Percentiles rank a stretch among this genome's conserved stretches.
Conservation (phyloP, 1,140 invertebrate species). For the Drosophila parvula region DNA sequence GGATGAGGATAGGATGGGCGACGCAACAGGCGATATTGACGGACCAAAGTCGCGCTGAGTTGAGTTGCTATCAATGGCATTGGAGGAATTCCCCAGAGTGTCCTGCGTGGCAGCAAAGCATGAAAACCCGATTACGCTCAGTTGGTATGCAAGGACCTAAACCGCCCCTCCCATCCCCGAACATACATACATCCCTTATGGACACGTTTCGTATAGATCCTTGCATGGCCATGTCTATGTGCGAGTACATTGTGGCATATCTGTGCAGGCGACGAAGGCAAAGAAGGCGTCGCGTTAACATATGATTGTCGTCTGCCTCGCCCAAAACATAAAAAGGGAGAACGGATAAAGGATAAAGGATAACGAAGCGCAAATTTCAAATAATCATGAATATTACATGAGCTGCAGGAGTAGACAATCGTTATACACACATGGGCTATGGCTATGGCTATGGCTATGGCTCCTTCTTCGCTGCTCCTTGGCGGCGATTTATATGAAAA, state of each 20-base stretch:
- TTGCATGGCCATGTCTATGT: slow-evolving; percentile 5
- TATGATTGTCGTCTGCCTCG: slow-evolving; percentile 76
- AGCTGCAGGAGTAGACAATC: slow-evolving; percentile 75
- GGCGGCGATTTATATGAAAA: slow-evolving; percentile 71
- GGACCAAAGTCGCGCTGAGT: slow-evolving; percentile 47
- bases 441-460: slow-evolving; percentile 1
- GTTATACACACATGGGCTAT: slow-evolving; percentile 37
- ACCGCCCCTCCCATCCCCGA: not conserved
- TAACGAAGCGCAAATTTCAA: slow-evolving; percentile 81
- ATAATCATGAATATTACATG: slow-evolving; percentile 82
- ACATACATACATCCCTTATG: slow-evolving; percentile 7
- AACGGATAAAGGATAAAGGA: slow-evolving; percentile 77
- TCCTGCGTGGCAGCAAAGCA: slow-evolving; percentile 52
- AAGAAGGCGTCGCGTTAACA: slow-evolving; percentile 69
- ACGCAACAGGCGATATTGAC: slow-evolving; percentile 67
- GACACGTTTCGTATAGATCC: slow-evolving; percentile 8
- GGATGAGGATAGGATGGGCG: slow-evolving; percentile 2
- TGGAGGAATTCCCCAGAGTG: slow-evolving; percentile 64
- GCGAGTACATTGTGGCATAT: slow-evolving; percentile 28
- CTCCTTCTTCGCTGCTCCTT: slow-evolving; percentile 20
- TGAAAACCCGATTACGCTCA: slow-evolving; percentile 69
- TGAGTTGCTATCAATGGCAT: slow-evolving; percentile 69
- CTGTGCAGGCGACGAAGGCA: slow-evolving; percentile 54
- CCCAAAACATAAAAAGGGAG: slow-evolving; percentile 73
- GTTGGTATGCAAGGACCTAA: slow-evolving; percentile 67